phyloP scores from a whole-genome alignment of 92 coral and sea anemone genomes.

The Virgularia gustaviana region DNA sequence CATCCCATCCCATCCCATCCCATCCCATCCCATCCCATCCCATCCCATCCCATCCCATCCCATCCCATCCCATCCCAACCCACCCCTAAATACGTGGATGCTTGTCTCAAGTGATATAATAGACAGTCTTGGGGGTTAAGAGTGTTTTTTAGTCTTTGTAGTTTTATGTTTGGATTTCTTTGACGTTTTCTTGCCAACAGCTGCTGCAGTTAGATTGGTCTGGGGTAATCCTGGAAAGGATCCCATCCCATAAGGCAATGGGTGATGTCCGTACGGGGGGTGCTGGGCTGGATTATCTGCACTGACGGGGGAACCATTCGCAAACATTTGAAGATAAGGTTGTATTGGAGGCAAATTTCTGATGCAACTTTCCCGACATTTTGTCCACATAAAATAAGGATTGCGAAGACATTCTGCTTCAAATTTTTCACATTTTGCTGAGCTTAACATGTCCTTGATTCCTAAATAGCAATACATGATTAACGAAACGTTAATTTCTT shows the following conservation, averaged over 20 bases:
- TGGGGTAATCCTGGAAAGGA: conserved; percentile 1
- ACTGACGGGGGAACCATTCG: not conserved
- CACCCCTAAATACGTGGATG: too few species aligned
- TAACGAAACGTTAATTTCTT: too few species aligned
- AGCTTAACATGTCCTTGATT: too few species aligned
- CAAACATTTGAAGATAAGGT: conserved; percentile 13
- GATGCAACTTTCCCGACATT: conserved; percentile 17
- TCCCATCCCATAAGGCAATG: not conserved
- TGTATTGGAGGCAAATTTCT: conserved; percentile 22
- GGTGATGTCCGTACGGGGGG: conserved; percentile 17
- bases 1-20: too few species aligned
- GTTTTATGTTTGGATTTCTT: not conserved
- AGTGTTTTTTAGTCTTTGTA: not conserved
- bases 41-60: too few species aligned
- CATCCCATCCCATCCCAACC: too few species aligned
- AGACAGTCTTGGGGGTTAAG: too few species aligned
- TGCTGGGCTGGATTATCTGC: not conserved
- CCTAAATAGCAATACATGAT: too few species aligned
- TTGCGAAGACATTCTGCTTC: conserved; percentile 38
- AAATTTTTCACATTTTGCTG: not conserved
- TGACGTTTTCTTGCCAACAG: conserved; percentile 23
- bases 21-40: too few species aligned
- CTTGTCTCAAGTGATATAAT: too few species aligned
- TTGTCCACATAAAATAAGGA: conserved; percentile 39
- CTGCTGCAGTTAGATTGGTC: not conserved